Conservation (phyloP, 2,797 vertebrate genomes). For the Orestias chungarensis region DNA sequence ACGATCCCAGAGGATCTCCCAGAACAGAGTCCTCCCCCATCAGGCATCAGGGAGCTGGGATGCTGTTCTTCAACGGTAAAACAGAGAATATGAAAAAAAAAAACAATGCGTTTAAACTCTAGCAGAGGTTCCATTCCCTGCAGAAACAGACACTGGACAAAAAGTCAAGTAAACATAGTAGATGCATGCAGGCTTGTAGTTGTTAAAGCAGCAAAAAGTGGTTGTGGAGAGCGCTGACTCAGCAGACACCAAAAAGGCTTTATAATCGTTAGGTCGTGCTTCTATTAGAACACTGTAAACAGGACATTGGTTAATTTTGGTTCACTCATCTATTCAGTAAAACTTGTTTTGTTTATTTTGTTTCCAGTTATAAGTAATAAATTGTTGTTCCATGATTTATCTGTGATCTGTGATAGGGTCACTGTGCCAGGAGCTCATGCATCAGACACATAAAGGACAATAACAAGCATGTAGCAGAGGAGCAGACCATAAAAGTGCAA, state of each 20-base stretch:
- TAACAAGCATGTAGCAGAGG: conserved; percentile 29
- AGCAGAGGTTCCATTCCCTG: neutral
- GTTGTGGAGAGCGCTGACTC: neutral
- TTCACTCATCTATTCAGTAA: neutral
- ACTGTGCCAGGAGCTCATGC: conserved; percentile 58
- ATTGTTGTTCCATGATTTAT: neutral
- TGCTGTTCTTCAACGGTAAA: too few relatives aligned
- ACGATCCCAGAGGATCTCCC: too few relatives aligned
- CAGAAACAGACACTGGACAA: neutral
- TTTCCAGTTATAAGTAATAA: neutral
- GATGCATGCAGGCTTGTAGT: neutral
- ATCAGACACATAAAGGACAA: conserved; percentile 50
- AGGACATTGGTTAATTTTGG: neutral
- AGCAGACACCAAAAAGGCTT: too few relatives aligned
- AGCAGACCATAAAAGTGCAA: neutral
- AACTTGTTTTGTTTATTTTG: neutral
- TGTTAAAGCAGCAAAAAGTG: neutral
- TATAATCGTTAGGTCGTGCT: too few relatives aligned
- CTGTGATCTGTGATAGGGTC: conserved; percentile 60
- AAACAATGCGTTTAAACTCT: too few relatives aligned
- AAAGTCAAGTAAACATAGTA: neutral
- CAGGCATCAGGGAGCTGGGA: too few relatives aligned
- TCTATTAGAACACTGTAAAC: neutral
- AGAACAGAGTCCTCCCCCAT: too few relatives aligned
- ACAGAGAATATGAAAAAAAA: too few relatives aligned